Evolutionary conservation across 2,113 vertebrate species (phyloP).

Genomic region (Hemiscyllium ocellatum): DNA sequence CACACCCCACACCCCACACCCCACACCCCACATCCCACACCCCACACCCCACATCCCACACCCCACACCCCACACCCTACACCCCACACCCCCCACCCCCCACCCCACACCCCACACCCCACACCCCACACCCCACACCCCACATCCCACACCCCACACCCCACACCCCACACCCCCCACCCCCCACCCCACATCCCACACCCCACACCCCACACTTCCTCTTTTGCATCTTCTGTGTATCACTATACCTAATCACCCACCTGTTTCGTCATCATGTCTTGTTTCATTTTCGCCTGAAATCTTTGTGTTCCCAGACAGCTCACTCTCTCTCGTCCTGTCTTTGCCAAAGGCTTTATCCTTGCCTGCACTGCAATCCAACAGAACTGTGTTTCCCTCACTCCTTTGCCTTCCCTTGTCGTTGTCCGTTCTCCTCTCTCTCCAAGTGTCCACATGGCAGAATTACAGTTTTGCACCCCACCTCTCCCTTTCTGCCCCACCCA

Average conservation of each 20-base stretch:
- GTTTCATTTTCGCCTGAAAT: background rate
- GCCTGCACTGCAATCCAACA: background rate
- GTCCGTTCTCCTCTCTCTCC: background rate
- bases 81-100: background rate
- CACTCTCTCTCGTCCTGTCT: background rate
- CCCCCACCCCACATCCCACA: no score
- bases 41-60: conserved; percentile 50
- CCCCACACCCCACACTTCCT: conserved; percentile 53
- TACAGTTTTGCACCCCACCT: background rate
- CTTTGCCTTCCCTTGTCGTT: background rate
- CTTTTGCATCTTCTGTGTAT: conserved; percentile 63
- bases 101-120: conserved; percentile 42
- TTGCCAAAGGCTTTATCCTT: background rate
- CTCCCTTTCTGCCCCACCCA: no score
- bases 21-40: no score
- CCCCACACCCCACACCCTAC: conserved; percentile 49
- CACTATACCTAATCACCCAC: conserved; percentile 36
- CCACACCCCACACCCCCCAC: conserved; percentile 48
- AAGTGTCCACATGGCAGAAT: background rate
- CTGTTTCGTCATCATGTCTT: background rate
- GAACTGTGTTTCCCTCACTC: background rate
- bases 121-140: no score
- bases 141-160: no score
- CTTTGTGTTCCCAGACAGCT: background rate
- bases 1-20: conserved; percentile 53